Evolutionary conservation across 2,797 vertebrate genomes (phyloP), one percentile per base, ranked within the genome.

Genomic region (Lophius americanus): DNA sequence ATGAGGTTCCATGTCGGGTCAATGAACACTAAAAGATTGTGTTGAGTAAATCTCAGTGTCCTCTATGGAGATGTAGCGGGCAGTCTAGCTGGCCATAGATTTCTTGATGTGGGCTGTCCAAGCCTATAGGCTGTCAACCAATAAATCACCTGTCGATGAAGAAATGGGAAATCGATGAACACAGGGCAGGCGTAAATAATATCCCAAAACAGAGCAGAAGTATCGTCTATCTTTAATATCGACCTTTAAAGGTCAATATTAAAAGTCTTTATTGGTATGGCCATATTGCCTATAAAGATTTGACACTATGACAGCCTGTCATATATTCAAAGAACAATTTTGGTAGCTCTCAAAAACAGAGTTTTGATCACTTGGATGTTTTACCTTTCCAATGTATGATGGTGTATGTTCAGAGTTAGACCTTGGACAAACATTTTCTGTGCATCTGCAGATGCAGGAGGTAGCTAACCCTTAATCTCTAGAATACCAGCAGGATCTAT

Each of bases 91-190:
- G 23, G 23, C 23, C 23, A 23, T 23, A 23, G 23, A 23, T 23
- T 23, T 23, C 23, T 23, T 23, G 23, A 23, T 23, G 23, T 23
- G 23, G 23, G 23, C 71, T 36, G 56, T 68, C 59, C 44, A 59
- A n/a, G 66, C 63, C 56, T 73, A 79, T 33, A 79, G 51, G 12
- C 42, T 51, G 43, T 33, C 59, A 13, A n/a, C 39, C 0, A 43
- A 13, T 23, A 62, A 60, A 65, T 64, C 57, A 51, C 43, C 84
- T 83, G 60, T 37, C 23, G 3, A 43, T 5, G 4, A 38, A 32
- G 36, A 61, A 32, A 37, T n/a, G 7, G 7, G 10, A 47, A 41
- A 6, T 43, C 9, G 14, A 4, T 3, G 37, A 42, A 23, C 10
- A 65, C 2, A 62, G 32, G 32, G 23, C 4, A 46, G 3, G 32